phyloP scores from a whole-genome alignment of 2,888 invertebrate species.

The Spicauda simplicius region DNA sequence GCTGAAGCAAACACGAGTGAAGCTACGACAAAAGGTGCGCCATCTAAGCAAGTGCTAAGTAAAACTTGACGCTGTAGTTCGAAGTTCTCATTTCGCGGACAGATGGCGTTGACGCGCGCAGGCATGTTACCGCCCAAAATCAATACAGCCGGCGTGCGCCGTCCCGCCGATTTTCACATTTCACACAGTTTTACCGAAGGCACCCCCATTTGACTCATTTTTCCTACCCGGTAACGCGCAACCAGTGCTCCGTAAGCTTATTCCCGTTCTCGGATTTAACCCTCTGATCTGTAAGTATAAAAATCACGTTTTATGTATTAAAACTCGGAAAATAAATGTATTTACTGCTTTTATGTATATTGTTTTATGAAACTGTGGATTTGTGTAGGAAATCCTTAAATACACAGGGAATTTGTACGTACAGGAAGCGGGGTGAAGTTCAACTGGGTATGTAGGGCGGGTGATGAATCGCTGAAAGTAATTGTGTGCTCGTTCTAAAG shows the following conservation, averaged over 20 bases:
- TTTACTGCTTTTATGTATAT: conserved; percentile 28
- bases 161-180: conserved; percentile 64
- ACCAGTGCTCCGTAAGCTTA: conserved; percentile 65
- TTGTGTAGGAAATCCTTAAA: conserved; percentile 25
- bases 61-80: neutral
- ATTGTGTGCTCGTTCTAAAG: conserved; percentile 19
- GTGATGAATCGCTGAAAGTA: conserved; percentile 55
- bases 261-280: conserved; percentile 57
- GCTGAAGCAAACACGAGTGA: neutral
- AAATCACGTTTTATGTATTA: conserved; percentile 38
- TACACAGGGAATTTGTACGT: conserved; percentile 19
- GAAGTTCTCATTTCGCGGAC: conserved; percentile 43
- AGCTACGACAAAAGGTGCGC: conserved; percentile 38
- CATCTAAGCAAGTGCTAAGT: conserved; percentile 13
- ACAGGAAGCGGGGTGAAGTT: conserved; percentile 58
- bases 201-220: conserved; percentile 67
- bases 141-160: conserved; percentile 75
- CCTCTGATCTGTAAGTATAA: conserved; percentile 63
- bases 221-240: conserved; percentile 62
- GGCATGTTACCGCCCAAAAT: conserved; percentile 77
- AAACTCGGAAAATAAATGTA: neutral
- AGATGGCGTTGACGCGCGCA: conserved; percentile 58
- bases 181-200: conserved; percentile 65
- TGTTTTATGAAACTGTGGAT: conserved; percentile 5
- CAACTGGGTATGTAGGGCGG: conserved; percentile 64